These are phyloP conservation scores for Dione juno DNA, from an alignment of 2,888 invertebrate species.

Conservation along the genomic window DNA sequence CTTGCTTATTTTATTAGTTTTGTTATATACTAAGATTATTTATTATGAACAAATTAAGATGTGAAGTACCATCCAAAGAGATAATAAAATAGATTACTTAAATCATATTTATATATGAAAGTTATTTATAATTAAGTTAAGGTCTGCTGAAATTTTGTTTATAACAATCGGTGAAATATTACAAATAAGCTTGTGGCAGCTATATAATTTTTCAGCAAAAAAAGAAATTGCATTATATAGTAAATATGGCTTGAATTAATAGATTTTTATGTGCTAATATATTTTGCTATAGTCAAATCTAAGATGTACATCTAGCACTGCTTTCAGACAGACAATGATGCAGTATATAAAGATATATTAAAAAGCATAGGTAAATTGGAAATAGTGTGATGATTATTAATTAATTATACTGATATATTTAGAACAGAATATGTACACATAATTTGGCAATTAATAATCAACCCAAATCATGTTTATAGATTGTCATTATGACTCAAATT, in stretches of 20 bases:
- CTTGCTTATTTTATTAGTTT: neutral
- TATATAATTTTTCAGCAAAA: neutral
- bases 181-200: neutral
- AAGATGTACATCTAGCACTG: neutral
- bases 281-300: constrained; percentile 2
- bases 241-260: constrained; percentile 1
- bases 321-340: neutral
- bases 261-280: neutral
- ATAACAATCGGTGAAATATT: neutral
- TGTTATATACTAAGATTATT: constrained; percentile 4
- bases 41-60: constrained; percentile 5
- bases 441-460: neutral
- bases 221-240: neutral
- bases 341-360: neutral
- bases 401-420: neutral
- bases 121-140: neutral
- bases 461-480: neutral
- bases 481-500: neutral
- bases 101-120: neutral
- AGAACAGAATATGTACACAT: neutral
- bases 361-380: constrained; percentile 7
- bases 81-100: constrained; percentile 28
- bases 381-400: constrained; percentile 11
- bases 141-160: neutral
- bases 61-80: constrained; percentile 31